Evolutionary conservation across 1,140 invertebrate species (phyloP).

Genomic region (Musca domestica): DNA sequence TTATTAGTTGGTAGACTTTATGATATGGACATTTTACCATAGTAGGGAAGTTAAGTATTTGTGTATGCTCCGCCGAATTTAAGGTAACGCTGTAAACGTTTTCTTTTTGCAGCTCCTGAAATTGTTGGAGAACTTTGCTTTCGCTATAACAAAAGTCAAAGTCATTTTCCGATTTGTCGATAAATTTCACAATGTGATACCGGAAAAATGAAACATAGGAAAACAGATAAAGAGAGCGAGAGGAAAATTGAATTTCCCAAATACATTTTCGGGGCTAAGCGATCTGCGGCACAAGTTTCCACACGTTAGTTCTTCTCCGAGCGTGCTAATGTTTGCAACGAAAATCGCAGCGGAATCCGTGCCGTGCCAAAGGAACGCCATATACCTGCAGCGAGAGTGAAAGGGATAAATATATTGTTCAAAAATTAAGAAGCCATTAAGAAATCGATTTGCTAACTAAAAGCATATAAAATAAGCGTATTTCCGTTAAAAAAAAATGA

Average conservation of each 20-base stretch:
- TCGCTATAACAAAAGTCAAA: no score
- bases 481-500: no score
- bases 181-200: not conserved
- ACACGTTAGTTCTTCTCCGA: slow-evolving; percentile 50
- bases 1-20: no score
- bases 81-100: no score
- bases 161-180: not conserved
- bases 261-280: not conserved
- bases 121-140: no score
- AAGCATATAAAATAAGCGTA: not conserved
- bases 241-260: slow-evolving; percentile 6
- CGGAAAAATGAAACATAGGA: not conserved
- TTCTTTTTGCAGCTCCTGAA: no score
- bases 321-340: slow-evolving; percentile 46
- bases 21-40: no score
- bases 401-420: slow-evolving; percentile 42
- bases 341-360: slow-evolving; percentile 26
- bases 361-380: slow-evolving; percentile 23
- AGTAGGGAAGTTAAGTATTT: no score
- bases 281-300: slow-evolving; percentile 24
- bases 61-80: no score
- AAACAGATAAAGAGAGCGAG: not conserved
- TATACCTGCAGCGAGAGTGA: slow-evolving; percentile 37
- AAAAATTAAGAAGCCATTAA: slow-evolving; percentile 17
- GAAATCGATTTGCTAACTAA: slow-evolving; percentile 2